Conservation (phyloP, 2,888 invertebrate genomes). For the Drosophila borealis region DNA sequence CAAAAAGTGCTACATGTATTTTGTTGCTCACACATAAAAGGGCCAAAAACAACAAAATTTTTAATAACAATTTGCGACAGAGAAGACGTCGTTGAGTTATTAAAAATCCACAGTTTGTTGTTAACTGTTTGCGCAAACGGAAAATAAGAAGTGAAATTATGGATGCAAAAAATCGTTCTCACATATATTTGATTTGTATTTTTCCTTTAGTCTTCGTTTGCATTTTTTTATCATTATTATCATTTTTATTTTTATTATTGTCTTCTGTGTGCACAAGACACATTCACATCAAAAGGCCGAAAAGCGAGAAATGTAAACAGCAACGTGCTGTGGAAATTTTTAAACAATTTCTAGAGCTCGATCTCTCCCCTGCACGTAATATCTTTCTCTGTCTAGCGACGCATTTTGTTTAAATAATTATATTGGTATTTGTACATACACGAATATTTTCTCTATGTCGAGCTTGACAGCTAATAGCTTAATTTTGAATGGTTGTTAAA, state of each 20-base stretch:
- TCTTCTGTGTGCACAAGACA: conserved; percentile 6
- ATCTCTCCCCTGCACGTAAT: not conserved
- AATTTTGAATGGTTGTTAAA: too few species aligned
- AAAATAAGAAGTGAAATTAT: conserved; percentile 30
- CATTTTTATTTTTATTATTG: conserved; percentile 23
- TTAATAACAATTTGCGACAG: conserved; percentile 11
- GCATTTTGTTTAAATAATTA: not conserved
- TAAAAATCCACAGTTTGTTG: conserved; percentile 59
- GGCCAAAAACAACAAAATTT: conserved; percentile 7
- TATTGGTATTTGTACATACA: not conserved
- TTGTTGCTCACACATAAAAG: conserved; percentile 2
- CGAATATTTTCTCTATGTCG: not conserved
- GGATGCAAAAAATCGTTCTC: conserved; percentile 27
- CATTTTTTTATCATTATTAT: conserved; percentile 30
- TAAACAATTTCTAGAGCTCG: conserved; percentile 18
- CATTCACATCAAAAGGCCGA: conserved; percentile 13
- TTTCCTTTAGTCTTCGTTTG: conserved; percentile 11
- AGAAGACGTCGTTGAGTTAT: conserved; percentile 48
- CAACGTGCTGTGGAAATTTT: conserved; percentile 52
- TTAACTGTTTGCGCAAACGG: conserved; percentile 59
- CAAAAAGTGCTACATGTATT: conserved; percentile 13
- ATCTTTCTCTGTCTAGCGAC: not conserved
- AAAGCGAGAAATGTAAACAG: conserved; percentile 34
- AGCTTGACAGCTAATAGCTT: not conserved
- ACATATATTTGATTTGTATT: conserved; percentile 19